These are phyloP conservation scores for Coracias cyanogaster DNA, from an alignment of 2,797 vertebrate species.

Conservation along the genomic window DNA sequence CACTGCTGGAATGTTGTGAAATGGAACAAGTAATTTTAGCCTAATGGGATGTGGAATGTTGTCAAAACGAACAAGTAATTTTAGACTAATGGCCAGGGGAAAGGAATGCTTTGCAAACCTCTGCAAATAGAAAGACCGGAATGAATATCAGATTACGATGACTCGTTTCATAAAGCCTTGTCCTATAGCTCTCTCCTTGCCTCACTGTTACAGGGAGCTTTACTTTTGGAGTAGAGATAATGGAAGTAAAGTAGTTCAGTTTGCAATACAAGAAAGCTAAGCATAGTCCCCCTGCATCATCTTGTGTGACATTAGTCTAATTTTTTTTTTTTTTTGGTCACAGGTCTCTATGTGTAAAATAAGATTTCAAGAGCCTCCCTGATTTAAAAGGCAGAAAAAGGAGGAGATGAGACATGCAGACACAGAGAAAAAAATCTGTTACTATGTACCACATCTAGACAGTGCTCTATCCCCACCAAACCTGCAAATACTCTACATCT, in stretches of 20 bases:
- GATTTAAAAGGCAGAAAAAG: not conserved
- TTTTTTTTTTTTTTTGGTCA: not conserved
- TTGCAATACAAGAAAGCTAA: not conserved
- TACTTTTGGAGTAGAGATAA: not conserved
- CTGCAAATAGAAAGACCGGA: not conserved
- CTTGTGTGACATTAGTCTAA: not conserved
- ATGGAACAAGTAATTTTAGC: not conserved
- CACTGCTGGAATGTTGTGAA: not conserved
- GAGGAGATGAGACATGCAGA: not conserved
- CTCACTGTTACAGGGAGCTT: not conserved
- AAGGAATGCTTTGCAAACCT: not conserved
- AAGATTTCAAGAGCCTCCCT: not conserved
- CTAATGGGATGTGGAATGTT: not conserved
- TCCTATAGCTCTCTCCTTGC: not conserved
- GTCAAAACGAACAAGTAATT: not conserved
- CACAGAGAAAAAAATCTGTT: not conserved
- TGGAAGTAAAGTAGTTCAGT: not conserved
- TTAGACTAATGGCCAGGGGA: not conserved
- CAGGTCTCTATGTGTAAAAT: not conserved
- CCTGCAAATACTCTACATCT: not conserved
- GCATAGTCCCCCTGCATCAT: no score
- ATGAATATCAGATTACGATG: not conserved
- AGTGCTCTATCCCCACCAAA: no score
- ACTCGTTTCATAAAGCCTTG: not conserved
- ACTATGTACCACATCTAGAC: not conserved